These are phyloP conservation scores for Drosophila subsilvestris DNA, from an alignment of 2,888 invertebrate species.

Conservation along the genomic window DNA sequence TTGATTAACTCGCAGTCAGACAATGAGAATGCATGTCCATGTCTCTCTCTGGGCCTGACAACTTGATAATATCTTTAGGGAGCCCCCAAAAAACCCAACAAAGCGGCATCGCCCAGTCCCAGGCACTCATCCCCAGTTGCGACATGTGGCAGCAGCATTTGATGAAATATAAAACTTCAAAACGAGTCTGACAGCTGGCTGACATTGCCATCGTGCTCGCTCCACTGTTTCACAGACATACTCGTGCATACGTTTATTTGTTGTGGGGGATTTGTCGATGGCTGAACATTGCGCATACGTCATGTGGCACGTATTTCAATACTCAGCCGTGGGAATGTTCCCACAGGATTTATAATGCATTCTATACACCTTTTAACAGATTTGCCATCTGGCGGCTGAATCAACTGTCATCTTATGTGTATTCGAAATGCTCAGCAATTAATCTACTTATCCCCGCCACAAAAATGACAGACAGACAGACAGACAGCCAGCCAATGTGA, in stretches of 20 bases:
- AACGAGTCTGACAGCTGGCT: conserved; percentile 71
- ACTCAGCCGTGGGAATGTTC: conserved; percentile 2
- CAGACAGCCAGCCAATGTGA: conserved; percentile 15
- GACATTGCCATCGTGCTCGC: conserved; percentile 36
- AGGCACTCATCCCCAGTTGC: conserved; percentile 41
- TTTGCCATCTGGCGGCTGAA: conserved; percentile 29
- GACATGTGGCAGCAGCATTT: conserved; percentile 60
- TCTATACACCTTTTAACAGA: conserved; percentile 27
- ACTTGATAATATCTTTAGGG: conserved; percentile 58
- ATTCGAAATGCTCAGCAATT: conserved; percentile 38
- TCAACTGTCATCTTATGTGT: conserved; percentile 37
- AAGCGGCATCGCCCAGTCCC: not conserved
- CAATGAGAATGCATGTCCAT: conserved; percentile 45
- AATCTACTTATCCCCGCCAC: conserved; percentile 37
- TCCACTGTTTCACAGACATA: not conserved
- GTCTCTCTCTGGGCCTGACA: conserved; percentile 50
- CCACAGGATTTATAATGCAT: conserved; percentile 23
- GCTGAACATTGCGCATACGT: conserved; percentile 62
- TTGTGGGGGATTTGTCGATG: conserved; percentile 1
- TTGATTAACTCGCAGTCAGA: conserved; percentile 52
- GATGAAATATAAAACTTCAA: conserved; percentile 65
- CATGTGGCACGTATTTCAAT: conserved; percentile 44
- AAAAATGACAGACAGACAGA: conserved; percentile 7
- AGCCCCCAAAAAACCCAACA: not conserved
- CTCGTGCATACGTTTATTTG: not conserved